Base-by-base conservation (phyloP, 2,113 vertebrate genomes). In the Dicerorhinus sumatrensis region DNA sequence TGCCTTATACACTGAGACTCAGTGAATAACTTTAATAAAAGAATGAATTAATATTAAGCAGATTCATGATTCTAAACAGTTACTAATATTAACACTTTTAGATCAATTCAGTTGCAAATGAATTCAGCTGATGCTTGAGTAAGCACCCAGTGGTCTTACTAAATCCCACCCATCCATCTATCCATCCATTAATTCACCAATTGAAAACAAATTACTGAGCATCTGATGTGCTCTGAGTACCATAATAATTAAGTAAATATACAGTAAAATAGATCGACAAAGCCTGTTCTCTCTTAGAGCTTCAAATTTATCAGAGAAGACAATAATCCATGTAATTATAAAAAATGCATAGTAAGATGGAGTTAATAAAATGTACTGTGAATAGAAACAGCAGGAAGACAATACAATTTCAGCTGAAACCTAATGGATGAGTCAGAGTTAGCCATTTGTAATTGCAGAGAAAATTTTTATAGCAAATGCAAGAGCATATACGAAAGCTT, bases 231-330 rank as follows among this genome's bases (percentile, higher is more conserved):
- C 67, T 48, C 67, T 69, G 89, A 80, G 6, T n/a, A 69, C 14
- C 39, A 33, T 21, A 91, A 77, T 91, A 27, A 91, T 63, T 25
- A 70, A 48, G 25, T 8, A 89, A 73, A 69, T 48, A 75, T 69
- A 83, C 5, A 62, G 33, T 20, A 77, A 93, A 77, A 72, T 33
- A 14, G 39, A 79, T 33, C 79, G 18, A 62, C 17, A 88, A 79
- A 21, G 1, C 13, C 46, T 77, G 11, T 60, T 13, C 5, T 82
- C 10, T 83, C 39, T 58, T 1, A 7, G 12, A 87, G 12, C 10
- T 76, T 95, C 82, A 65, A 81, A 31, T 91, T 81, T 84, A 77
- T 77, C 46, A 93, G 16, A 42, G 39, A 84, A 87, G 63, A 79
- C 10, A 93, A 72, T n/a, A 42, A 72, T 23, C n/a, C 14, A 84